Evolutionary conservation across 2,888 invertebrate genomes (phyloP), one percentile per base, ranked within the genome.

Genomic region (Parasteatoda lunata): DNA sequence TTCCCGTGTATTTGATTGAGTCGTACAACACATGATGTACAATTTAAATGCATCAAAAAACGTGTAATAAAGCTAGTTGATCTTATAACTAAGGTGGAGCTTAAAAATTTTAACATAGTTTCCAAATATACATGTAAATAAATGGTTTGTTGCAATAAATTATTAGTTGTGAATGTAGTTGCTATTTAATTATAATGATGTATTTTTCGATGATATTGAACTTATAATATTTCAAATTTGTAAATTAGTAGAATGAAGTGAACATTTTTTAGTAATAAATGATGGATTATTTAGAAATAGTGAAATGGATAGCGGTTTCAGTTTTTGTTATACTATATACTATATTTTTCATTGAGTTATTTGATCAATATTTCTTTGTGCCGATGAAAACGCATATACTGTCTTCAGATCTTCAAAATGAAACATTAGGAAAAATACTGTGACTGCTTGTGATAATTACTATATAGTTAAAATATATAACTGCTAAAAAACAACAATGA

Each of bases 261-360:
- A 68, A 3, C 68, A n/a, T 45, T 15, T 8, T 15, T n/a, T 15
- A 3, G 68, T 68, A 68, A 30, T 30, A 9, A 49, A 79, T 45
- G 5, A 88, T 88, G 88, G 88, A 88, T 68, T 52, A 52, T 13
- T 69, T 88, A 15, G 84, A 88, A 8, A 15, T 71, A 9, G 45
- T 84, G n/a, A 84, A 77, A 54, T 84, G 84, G 77, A 7, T 73
- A 51, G 80, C n/a, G 49, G 54, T 84, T 48, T 45, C 51, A 9
- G 45, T 88, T 49, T 72, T 88, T 64, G 13, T 84, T n/a, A 70
- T 88, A 30, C 45, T 88, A 0, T 88, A 88, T 49, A 81, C 84
- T 0, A 71, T 88, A 13, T 88, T 88, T 52, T 84, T 88, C 48
- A 77, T 88, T 13, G 88, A 88, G 77, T 30, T 88, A 3, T 77